Base-by-base conservation (phyloP, 2,888 invertebrate genomes). In the Microplitis deprimator region DNA sequence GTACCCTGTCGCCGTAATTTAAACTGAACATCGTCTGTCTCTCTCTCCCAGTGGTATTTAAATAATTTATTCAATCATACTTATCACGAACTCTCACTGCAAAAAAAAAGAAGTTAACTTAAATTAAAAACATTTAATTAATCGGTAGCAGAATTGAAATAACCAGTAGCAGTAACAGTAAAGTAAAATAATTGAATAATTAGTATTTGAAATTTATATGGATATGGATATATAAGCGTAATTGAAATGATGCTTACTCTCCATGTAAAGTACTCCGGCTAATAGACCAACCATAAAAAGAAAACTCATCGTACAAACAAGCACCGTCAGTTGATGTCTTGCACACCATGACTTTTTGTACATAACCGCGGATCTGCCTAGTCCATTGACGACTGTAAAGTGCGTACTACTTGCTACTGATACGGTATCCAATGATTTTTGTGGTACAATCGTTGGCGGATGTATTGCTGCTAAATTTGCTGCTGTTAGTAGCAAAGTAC, bases 401-500 rank as follows among this genome's bases (percentile, higher is more conserved):
- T 96, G 96, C 86, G 95, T 96, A 79, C 96, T 96, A 90, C 96
- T 96, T 73, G 96, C 96, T 79, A 96, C 92, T 61, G 96, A 96
- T 77, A 93, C 92, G 72, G 93, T 92, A 88, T 96, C 96, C 74
- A 90, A 90, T 84, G 92, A 92, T 88, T 92, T 92, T 83, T 91
- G 90, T 84, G 82, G 88, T 86, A 86, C 91, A 87, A 86, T 87
- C 82, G 80, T 89, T 83, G 87, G 90, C 83, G 85, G 91, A 89
- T 85, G 91, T 88, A 87, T 90, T 84, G 81, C 84, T 17, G 90
- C 90, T 80, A 94, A 90, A 90, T 96, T 95, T 65, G 95, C 96
- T 79, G 96, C 95, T 82, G 95, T 96, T 86, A 96, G 89, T 81
- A 96, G 91, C 84, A 95, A 90, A 78, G 95, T 95, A 81, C 95